phyloP scores from a whole-genome alignment of 2,797 vertebrate species.

The Spondyliosoma cantharus region DNA sequence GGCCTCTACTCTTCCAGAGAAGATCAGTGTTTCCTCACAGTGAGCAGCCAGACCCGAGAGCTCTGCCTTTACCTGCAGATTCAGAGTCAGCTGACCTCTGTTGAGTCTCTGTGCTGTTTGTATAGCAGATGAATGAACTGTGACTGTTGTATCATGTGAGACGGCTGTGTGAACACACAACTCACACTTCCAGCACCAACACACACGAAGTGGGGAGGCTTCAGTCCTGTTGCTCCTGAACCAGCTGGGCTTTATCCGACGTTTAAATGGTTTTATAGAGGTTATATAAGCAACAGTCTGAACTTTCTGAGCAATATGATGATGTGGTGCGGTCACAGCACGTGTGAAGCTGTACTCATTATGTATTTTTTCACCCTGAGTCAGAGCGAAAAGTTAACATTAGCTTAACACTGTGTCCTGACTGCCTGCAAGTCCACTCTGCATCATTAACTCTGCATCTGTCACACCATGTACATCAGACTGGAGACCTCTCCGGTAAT shows the following conservation, averaged over 20 bases:
- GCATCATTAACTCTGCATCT: too few relatives aligned
- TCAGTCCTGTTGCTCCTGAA: slow-evolving; percentile 14
- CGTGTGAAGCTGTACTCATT: too few relatives aligned
- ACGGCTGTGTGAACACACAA: slow-evolving; percentile 16
- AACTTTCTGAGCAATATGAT: slow-evolving; percentile 58
- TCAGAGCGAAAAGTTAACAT: neutral
- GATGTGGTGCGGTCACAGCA: slow-evolving; percentile 22
- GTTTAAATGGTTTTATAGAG: slow-evolving; percentile 13
- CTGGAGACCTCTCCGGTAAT: too few relatives aligned
- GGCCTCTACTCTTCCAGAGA: neutral
- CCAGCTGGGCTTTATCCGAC: slow-evolving; percentile 13
- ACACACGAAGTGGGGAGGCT: slow-evolving; percentile 20
- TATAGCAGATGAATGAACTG: slow-evolving; percentile 21
- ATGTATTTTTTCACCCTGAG: slow-evolving; percentile 6
- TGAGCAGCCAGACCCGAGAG: slow-evolving; percentile 5
- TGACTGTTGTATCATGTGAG: slow-evolving; percentile 4
- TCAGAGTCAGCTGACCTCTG: slow-evolving; percentile 1
- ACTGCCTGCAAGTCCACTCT: neutral
- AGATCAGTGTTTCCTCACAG: neutral
- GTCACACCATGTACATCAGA: too few relatives aligned
- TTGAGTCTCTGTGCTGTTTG: slow-evolving; percentile 22
- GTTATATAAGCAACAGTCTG: slow-evolving; percentile 33
- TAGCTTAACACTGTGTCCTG: neutral
- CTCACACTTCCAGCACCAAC: slow-evolving; percentile 22
- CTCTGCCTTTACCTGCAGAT: slow-evolving; percentile 1